Evolutionary conservation across 2,888 invertebrate species (phyloP), one percentile per base, ranked within the genome.

Genomic region (Isotomurus palustris): DNA sequence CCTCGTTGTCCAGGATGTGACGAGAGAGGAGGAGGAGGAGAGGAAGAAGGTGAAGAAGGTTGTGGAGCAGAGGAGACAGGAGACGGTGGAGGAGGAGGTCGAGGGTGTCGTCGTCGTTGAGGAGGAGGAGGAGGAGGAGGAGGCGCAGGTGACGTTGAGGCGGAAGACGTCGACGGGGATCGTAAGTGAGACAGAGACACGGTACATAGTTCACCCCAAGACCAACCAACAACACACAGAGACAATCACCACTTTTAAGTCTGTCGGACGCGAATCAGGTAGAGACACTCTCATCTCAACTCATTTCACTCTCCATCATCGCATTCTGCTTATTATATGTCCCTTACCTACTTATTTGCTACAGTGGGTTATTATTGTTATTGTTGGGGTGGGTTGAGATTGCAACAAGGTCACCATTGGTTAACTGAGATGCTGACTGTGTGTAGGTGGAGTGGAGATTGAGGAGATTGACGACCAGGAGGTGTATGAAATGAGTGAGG

Each of bases 401-500:
- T n/a, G n/a, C n/a, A n/a, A n/a, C n/a, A n/a, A n/a, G n/a, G 36
- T 21, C 22, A 36, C 21, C 50, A 50, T n/a, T 22, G 38, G 38
- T 36, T 17, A 50, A 45, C 35, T 32, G 35, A 8, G 35, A 12
- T 12, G 8, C 12, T 32, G 10, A 14, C 8, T 43, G 24, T 43
- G 21, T 43, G n/a, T 29, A 32, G 45, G 29, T 35, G 48, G 40
- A 2, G 59, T 59, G 25, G 59, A 55, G n/a, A 59, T 59, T 32
- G 64, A 59, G 14, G 64, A 64, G n/a, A 44, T 61, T 2, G 49
- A 38, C n/a, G 62, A 65, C 10, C 57, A 56, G 41, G 60, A 51
- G 2, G n/a, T 19, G 10, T 24, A 22, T 43, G 43, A 43, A 19
- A 43, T 43, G 19, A 6, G 24, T 6, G 4, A 3, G 12, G 21